Percentiles rank a stretch among this genome's conserved stretches.
Evolutionary conservation across 1,140 invertebrate species (phyloP).

Genomic region (Ericerus pela): DNA sequence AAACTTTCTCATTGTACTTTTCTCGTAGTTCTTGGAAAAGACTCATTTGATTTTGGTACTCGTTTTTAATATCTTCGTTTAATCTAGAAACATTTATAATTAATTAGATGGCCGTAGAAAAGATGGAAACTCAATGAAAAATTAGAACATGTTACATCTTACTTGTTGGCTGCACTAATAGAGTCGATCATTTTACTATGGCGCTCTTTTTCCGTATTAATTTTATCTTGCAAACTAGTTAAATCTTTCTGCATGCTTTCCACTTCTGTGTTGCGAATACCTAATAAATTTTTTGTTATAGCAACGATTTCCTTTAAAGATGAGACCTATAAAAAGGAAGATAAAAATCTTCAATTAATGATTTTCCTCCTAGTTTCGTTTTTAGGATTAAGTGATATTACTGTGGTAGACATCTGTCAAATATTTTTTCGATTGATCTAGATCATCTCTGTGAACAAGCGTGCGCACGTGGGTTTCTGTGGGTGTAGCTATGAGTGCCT

Average conservation of each 20-base stretch:
- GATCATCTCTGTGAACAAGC: no score
- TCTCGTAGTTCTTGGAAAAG: conserved; percentile 39
- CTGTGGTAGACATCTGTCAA: no score
- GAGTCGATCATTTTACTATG: conserved; percentile 48
- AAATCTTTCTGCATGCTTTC: conserved; percentile 54
- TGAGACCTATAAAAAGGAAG: conserved; percentile 19
- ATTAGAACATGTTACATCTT: not conserved
- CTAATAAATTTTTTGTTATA: conserved; percentile 58
- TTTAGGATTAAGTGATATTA: no score
- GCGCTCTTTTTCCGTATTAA: conserved; percentile 49
- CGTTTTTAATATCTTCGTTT: conserved; percentile 54
- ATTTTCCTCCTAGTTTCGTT: no score
- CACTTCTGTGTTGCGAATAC: conserved; percentile 58
- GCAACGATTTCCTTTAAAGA: conserved; percentile 57
- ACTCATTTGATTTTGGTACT: conserved; percentile 54
- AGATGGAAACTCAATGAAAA: not conserved
- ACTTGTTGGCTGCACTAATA: conserved; percentile 42
- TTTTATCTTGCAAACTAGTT: conserved; percentile 48
- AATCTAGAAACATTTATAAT: conserved; percentile 26
- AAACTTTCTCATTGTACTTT: conserved; percentile 35
- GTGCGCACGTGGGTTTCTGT: no score
- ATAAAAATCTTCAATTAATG: no score
- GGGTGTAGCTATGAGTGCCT: no score
- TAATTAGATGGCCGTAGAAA: not conserved
- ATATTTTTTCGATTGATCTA: no score